Percentiles rank a stretch among this genome's conserved stretches.
phyloP scores from a whole-genome alignment of 2,113 vertebrate species.

The Blennius ocellaris region DNA sequence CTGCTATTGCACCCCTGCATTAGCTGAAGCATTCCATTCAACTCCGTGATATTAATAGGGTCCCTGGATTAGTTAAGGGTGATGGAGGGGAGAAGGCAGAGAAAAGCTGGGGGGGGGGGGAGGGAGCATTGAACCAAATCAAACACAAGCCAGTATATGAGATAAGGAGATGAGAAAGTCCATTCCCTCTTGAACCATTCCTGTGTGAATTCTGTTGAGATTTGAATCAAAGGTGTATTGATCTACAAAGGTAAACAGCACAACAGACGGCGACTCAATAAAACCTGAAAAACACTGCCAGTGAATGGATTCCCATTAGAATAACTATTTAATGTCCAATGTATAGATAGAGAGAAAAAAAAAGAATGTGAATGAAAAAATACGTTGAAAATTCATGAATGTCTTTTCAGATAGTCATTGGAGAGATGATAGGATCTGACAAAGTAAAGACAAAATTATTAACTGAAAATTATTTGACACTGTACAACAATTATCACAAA shows the following conservation, averaged over 20 bases:
- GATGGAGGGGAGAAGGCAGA: not conserved
- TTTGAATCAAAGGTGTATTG: slow-evolving; percentile 45
- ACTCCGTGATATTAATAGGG: slow-evolving; percentile 23
- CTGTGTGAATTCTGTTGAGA: slow-evolving; percentile 11
- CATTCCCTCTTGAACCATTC: not conserved
- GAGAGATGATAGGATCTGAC: no score
- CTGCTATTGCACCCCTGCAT: slow-evolving; percentile 23
- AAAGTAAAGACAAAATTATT: no score
- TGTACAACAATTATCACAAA: no score
- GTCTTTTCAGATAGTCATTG: no score
- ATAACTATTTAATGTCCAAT: not conserved
- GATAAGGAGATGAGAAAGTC: slow-evolving; percentile 29
- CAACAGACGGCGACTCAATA: slow-evolving; percentile 4
- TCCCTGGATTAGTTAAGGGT: slow-evolving; percentile 48
- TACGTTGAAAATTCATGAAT: not conserved
- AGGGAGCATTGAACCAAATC: slow-evolving; percentile 28
- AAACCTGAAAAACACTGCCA: not conserved
- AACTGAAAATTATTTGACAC: no score
- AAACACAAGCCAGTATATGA: slow-evolving; percentile 30
- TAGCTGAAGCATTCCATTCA: slow-evolving; percentile 32
- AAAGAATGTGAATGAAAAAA: not conserved
- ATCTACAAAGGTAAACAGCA: slow-evolving; percentile 43
- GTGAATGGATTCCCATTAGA: not conserved
- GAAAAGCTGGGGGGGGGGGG: not conserved
- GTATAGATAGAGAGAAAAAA: not conserved